Percentiles rank a stretch among this genome's conserved stretches.
Evolutionary conservation across 2,113 vertebrate species (phyloP).

Genomic region (Gavialis gangeticus): DNA sequence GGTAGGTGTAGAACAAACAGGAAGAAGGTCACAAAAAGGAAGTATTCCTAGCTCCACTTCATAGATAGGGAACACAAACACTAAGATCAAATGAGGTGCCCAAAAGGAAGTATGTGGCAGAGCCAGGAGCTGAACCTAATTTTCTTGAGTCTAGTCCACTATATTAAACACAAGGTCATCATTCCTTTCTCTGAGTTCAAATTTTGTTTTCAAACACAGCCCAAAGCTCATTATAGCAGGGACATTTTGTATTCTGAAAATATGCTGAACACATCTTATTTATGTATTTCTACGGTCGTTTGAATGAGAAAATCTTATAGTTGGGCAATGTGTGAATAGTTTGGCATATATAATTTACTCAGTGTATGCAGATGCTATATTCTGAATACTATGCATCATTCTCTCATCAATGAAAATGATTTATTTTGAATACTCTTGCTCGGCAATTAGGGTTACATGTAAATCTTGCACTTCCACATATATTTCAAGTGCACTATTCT

Average conservation of each 20-base stretch:
- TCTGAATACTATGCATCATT: conserved; percentile 36
- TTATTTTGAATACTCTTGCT: conserved; percentile 12
- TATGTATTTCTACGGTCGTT: conserved; percentile 23
- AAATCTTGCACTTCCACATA: background rate
- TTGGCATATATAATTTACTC: conserved; percentile 46
- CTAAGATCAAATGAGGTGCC: background rate
- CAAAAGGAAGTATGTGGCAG: background rate
- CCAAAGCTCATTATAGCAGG: background rate
- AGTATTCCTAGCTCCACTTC: background rate
- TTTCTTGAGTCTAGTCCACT: fast-evolving
- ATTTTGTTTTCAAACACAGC: background rate
- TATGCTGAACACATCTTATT: background rate
- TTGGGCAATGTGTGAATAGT: conserved; percentile 8
- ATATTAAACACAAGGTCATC: background rate
- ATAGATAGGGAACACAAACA: background rate
- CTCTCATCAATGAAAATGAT: background rate
- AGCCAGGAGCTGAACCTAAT: background rate
- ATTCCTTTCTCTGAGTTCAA: background rate
- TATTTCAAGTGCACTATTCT: background rate
- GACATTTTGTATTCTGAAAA: conserved; percentile 45
- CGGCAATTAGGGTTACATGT: background rate
- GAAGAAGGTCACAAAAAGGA: background rate
- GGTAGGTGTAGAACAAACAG: background rate
- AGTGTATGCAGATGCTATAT: background rate
- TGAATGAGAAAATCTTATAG: conserved; percentile 34